Percentiles rank a stretch among this genome's conserved stretches.
These are phyloP conservation scores for Dendropsophus ebraccatus DNA, from an alignment of 2,113 vertebrate species.

Conservation along the genomic window DNA sequence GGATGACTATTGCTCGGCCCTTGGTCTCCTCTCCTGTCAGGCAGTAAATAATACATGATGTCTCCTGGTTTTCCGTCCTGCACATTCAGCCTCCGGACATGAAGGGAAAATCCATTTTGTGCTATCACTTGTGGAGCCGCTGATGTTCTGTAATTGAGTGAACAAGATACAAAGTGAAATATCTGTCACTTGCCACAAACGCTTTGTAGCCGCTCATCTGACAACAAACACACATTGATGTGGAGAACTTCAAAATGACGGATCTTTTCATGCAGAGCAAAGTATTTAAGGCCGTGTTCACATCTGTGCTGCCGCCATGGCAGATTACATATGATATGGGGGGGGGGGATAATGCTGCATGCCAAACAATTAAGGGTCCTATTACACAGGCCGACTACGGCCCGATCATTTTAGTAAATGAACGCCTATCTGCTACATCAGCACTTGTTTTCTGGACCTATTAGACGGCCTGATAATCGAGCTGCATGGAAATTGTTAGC, in stretches of 20 bases:
- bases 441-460: no score
- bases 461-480: no score
- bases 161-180: slow-evolving; percentile 15
- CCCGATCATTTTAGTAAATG: no score
- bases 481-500: no score
- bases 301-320: no score
- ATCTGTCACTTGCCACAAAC: not conserved
- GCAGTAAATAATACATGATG: slow-evolving; percentile 8
- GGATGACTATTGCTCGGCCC: not conserved
- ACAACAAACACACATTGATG: slow-evolving; percentile 2
- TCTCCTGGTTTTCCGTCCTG: not conserved
- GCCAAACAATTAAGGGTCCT: no score
- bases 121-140: slow-evolving; percentile 23
- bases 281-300: no score
- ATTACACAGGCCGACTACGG: no score
- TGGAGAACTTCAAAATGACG: not conserved
- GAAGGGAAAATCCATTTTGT: not conserved
- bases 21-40: not conserved
- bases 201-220: slow-evolving; percentile 18
- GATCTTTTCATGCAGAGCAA: no score
- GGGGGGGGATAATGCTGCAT: no score
- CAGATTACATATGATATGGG: no score
- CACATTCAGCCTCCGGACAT: not conserved
- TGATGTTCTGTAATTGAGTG: slow-evolving; percentile 23
- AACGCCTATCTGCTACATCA: no score